Conservation (phyloP, 2,113 vertebrate genomes). For the Gracilinanus agilis region DNA sequence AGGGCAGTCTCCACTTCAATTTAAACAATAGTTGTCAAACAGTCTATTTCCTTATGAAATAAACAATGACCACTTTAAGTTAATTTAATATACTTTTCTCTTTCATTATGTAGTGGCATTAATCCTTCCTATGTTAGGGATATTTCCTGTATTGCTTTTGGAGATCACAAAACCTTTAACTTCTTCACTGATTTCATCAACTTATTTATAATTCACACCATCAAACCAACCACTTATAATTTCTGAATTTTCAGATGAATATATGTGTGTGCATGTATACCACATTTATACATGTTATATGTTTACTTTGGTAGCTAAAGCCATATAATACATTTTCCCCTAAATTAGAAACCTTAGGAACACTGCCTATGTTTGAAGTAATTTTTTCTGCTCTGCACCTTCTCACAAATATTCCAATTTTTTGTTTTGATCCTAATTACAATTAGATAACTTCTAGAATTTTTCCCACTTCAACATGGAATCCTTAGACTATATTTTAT, state of each 20-base stretch:
- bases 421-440: background rate
- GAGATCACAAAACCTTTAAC: background rate
- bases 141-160: background rate
- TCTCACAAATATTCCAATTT: background rate
- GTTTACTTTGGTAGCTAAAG: background rate
- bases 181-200: background rate
- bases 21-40: constrained; percentile 32
- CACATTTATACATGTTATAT: no score
- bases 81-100: background rate
- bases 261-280: no score
- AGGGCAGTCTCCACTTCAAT: background rate
- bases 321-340: background rate
- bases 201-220: background rate
- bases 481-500: constrained; percentile 9
- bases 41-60: background rate
- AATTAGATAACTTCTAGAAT: background rate
- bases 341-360: background rate
- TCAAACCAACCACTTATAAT: constrained; percentile 31
- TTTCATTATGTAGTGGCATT: constrained; percentile 14
- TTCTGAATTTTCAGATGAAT: background rate
- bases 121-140: background rate
- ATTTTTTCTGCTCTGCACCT: background rate
- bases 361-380: background rate
- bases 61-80: constrained; percentile 31
- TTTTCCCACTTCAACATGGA: background rate